Evolutionary conservation across 2,797 vertebrate genomes (phyloP), one percentile per base, ranked within the genome.

Genomic region (Huso huso): DNA sequence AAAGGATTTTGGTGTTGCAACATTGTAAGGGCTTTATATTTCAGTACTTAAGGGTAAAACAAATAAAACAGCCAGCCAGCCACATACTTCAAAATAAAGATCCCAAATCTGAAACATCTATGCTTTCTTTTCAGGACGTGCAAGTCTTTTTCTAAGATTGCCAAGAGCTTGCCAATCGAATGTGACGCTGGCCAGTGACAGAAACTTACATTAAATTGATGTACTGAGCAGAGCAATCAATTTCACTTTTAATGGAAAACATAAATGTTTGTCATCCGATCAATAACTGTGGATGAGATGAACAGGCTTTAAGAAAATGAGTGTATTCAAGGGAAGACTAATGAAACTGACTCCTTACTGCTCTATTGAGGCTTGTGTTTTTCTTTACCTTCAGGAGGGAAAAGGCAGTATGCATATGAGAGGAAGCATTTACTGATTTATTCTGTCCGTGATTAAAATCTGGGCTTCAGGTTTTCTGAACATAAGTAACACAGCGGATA

Each of bases 231-330:
- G 68, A 69, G 68, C 77, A 86, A 88, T 84, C 80, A 76, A 79
- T 87, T 79, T 81, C 72, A 76, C 74, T 83, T 79, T 82, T 87
- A 85, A 88, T 76, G 79, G 78, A 84, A 90, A 86, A 80, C 66
- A 87, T 82, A 86, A 83, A 90, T 74, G 70, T 77, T 66, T 81
- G 86, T 83, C 82, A 83, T 72, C 73, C 83, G 81, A 87, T 88
- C 88, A 87, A 80, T 90, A 81, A 78, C 50, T 66, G 61, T 6
- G 69, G 70, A 78, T 65, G 67, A 71, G 66, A 72, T 72, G 81
- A 74, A 72, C 1, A 74, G 64, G 61, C 72, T 74, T 72, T 71
- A 66, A 69, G 51, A 64, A 67, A 76, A 77, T 70, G 66, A 81
- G 73, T 81, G 65, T 74, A 84, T 73, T 75, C 79, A 75, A 79